phyloP scores from a whole-genome alignment of 2,113 vertebrate species.

The Thinocorus orbignyianus region DNA sequence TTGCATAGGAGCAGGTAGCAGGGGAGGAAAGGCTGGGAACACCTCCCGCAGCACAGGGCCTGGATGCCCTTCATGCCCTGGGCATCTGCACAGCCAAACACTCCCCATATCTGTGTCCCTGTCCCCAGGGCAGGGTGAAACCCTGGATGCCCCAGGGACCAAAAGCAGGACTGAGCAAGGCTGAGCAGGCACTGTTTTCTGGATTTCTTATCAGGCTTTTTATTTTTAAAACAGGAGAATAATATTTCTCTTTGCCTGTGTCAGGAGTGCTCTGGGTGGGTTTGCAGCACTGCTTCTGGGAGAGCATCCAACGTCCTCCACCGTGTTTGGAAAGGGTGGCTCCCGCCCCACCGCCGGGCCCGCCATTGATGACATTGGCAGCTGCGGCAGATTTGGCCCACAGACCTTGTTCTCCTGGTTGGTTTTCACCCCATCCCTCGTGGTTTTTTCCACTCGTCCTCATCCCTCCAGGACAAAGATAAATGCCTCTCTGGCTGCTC shows the following conservation, averaged over 20 bases:
- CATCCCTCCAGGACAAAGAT: neutral
- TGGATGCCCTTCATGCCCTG: neutral
- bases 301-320: neutral
- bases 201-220: neutral
- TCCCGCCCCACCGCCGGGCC: neutral
- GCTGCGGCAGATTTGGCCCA: neutral
- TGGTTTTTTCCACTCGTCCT: neutral
- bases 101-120: rapidly evolving
- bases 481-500: neutral
- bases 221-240: constrained; percentile 31
- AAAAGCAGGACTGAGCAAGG: neutral
- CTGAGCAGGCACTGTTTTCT: rapidly evolving
- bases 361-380: constrained; percentile 58
- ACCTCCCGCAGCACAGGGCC: neutral
- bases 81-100: neutral
- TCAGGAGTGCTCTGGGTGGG: neutral
- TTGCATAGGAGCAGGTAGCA: neutral
- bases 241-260: constrained; percentile 55
- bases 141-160: neutral
- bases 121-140: neutral
- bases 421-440: neutral
- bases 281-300: constrained; percentile 46
- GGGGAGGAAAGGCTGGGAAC: neutral
- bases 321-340: constrained; percentile 67
- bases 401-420: neutral